Conservation (phyloP, 1,140 invertebrate species). For the Pararge aegeria region DNA sequence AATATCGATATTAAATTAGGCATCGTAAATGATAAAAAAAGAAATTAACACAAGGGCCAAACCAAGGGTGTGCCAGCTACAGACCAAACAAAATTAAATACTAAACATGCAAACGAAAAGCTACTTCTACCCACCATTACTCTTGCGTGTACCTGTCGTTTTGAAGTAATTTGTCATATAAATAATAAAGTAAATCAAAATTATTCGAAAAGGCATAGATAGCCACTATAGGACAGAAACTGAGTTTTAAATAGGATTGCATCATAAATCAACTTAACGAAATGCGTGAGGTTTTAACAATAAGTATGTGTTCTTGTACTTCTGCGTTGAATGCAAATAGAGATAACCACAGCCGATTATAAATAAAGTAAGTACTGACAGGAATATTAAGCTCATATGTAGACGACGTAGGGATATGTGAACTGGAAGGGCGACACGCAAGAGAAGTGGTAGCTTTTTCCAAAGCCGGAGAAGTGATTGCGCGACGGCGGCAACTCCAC, state of each 20-base stretch:
- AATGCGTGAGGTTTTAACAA: not conserved
- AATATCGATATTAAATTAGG: conserved; percentile 21
- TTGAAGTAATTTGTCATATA: not conserved
- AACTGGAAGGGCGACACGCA: conserved; percentile 79
- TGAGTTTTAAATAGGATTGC: conserved; percentile 9
- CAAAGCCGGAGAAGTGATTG: conserved; percentile 73
- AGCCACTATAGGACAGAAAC: conserved; percentile 31
- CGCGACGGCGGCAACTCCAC: conserved; percentile 69
- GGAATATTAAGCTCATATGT: conserved; percentile 53
- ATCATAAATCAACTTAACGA: not conserved
- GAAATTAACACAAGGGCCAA: conserved; percentile 73
- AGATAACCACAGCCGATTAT: conserved; percentile 3
- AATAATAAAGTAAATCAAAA: conserved; percentile 20
- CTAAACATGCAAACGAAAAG: conserved; percentile 68
- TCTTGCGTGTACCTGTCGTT: conserved; percentile 44
- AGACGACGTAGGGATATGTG: conserved; percentile 72
- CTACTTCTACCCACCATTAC: conserved; percentile 54
- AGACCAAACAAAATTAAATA: conserved; percentile 66
- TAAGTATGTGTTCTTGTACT: conserved; percentile 8
- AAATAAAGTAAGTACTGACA: conserved; percentile 4
- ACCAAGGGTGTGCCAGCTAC: conserved; percentile 78
- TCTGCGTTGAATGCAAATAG: conserved; percentile 8
- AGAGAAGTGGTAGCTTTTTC: conserved; percentile 78
- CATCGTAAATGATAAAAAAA: conserved; percentile 42
- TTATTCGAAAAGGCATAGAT: too few species aligned